Conservation (phyloP, 2,888 invertebrate genomes). For the Ptilodon capucinus region DNA sequence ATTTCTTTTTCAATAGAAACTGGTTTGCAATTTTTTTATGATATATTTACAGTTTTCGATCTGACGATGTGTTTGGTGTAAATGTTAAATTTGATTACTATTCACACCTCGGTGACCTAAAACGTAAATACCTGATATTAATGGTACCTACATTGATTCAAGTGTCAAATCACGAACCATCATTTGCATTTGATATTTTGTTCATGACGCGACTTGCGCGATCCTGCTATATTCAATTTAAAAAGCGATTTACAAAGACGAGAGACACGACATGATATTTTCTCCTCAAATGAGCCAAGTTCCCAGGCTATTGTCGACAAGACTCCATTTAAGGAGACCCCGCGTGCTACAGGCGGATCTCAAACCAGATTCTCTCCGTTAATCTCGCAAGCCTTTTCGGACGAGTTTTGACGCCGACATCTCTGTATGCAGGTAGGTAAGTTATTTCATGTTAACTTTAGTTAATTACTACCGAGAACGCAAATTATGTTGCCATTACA, state of each 20-base stretch:
- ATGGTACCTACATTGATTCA: background rate
- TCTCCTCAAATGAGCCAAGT: slow-evolving; percentile 79
- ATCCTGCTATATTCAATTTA: slow-evolving; percentile 58
- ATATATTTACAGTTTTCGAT: too few relatives aligned
- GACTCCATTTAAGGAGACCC: slow-evolving; percentile 68
- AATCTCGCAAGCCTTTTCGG: slow-evolving; percentile 39
- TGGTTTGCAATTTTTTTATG: too few relatives aligned
- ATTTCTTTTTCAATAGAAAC: too few relatives aligned
- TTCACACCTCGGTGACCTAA: background rate
- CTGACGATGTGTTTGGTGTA: too few relatives aligned
- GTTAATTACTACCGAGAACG: slow-evolving; percentile 9
- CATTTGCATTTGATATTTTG: slow-evolving; percentile 39
- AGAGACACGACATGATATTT: slow-evolving; percentile 71
- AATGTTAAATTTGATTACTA: background rate
- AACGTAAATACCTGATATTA: background rate
- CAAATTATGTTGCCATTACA: slow-evolving; percentile 3
- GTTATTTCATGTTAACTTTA: slow-evolving; percentile 17
- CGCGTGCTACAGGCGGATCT: slow-evolving; percentile 67
- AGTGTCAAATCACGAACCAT: background rate
- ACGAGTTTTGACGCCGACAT: slow-evolving; percentile 27
- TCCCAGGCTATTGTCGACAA: slow-evolving; percentile 79
- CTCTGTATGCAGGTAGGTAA: slow-evolving; percentile 34
- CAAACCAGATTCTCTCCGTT: slow-evolving; percentile 57
- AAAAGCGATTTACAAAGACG: slow-evolving; percentile 70
- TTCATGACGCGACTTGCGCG: slow-evolving; percentile 38